Evolutionary conservation across 2,888 invertebrate species (phyloP), one percentile per base, ranked within the genome.

Genomic region (Eupithecia vulgata): DNA sequence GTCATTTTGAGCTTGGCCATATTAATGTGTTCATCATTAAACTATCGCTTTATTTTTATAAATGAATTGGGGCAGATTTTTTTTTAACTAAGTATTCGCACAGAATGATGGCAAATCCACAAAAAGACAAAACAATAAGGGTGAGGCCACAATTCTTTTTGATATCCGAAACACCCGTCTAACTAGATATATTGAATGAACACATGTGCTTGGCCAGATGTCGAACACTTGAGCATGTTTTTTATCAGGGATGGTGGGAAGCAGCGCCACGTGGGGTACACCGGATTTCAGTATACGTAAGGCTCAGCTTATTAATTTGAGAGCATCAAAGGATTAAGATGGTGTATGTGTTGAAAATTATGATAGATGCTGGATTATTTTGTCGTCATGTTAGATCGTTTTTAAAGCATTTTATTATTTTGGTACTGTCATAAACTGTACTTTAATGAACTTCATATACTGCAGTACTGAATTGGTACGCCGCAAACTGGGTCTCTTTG

Each of bases 161-260:
- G 78, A 78, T 80, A 79, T 76, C 78, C 72, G 37, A 77, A 75
- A 75, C 76, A 79, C 74, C 78, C 76, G 75, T 70, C 76, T 77
- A 78, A 79, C 79, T 78, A 79, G 79, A 72, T 57, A 71, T 76
- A 79, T 79, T 81, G 81, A 78, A 81, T 82, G 78, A 82, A 81
- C 88, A 89, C 88, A 89, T 77, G 77, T 73, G 81, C 76, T 79
- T 76, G 80, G 86, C 90, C 93, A 93, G 91, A 92, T 92, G 92
- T 84, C 83, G 79, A 82, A 84, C 91, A 91, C 91, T 91, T 91
- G 92, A 88, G 83, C 73, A 75, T 80, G 84, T 81, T 84, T 81
- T 83, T 81, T 82, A 85, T 84, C 83, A 85, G 87, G 87, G 84
- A 88, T 84, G 87, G 87, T 91, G 92, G 91, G 91, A 92, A 88